phyloP scores from a whole-genome alignment of 2,113 vertebrate species.

The Antechinus flavipes region DNA sequence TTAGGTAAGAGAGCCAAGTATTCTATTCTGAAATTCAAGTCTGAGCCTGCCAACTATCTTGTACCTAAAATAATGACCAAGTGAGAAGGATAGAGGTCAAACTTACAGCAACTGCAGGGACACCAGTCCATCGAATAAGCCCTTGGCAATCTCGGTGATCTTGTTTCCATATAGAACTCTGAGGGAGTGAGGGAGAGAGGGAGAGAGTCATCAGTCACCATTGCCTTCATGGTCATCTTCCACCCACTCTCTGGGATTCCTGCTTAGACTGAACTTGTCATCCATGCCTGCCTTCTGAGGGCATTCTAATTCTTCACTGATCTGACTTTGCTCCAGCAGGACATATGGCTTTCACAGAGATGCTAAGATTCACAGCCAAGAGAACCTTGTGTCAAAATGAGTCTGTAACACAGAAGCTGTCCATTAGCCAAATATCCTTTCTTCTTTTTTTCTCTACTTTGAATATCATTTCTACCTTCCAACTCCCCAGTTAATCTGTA shows the following conservation, averaged over 20 bases:
- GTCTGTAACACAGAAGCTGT: conserved; percentile 78
- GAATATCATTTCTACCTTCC: not conserved
- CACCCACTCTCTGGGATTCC: conserved; percentile 57
- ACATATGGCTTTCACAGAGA: conserved; percentile 79
- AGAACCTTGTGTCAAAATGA: conserved; percentile 73
- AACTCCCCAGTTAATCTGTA: not conserved
- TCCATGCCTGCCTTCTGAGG: conserved; percentile 72
- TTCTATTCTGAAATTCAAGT: conserved; percentile 17
- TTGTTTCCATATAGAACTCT: conserved; percentile 99
- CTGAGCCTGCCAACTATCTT: conserved; percentile 51
- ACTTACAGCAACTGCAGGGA: conserved; percentile 99
- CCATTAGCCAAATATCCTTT: conserved; percentile 61
- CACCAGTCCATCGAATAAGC: conserved; percentile 96
- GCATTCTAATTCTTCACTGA: conserved; percentile 70
- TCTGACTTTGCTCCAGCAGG: conserved; percentile 64
- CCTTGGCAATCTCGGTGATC: conserved; percentile 97
- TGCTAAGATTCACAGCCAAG: conserved; percentile 76
- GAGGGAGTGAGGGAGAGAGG: conserved; percentile 78
- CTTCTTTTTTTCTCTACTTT: conserved; percentile 13
- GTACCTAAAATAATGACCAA: conserved; percentile 54
- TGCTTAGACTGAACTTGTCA: conserved; percentile 76
- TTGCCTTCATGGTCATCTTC: not conserved
- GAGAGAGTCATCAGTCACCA: conserved; percentile 5
- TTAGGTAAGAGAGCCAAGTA: conserved; percentile 25
- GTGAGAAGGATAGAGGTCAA: conserved; percentile 70